Percentiles rank a stretch among this genome's conserved stretches.
These are phyloP conservation scores for Eurystomus glaucurus DNA, from an alignment of 2,797 vertebrate genomes.

Conservation along the genomic window DNA sequence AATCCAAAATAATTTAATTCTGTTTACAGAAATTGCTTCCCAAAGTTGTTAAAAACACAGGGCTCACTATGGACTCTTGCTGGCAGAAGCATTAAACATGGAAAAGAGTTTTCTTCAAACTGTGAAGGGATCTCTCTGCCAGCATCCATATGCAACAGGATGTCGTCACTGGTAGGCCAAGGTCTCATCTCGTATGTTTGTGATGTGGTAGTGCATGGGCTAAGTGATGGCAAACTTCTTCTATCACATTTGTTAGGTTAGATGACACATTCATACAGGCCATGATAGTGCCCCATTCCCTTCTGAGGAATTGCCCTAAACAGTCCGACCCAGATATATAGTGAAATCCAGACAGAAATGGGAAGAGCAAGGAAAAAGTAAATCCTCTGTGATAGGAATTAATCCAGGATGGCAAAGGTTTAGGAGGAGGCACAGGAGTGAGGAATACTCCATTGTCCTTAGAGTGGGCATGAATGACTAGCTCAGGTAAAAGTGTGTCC, in stretches of 20 bases:
- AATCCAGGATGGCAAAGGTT: neutral
- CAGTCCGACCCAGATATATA: neutral
- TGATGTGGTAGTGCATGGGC: neutral
- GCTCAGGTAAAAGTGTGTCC: neutral
- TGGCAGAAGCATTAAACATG: neutral
- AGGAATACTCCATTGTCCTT: neutral
- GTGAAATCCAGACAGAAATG: neutral
- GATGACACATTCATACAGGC: neutral
- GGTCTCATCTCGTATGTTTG: neutral
- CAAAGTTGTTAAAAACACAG: neutral
- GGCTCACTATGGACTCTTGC: accelerated
- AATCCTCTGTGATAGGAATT: neutral
- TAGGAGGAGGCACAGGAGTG: neutral
- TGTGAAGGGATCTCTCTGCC: neutral
- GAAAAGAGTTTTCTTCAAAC: neutral
- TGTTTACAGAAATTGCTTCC: neutral
- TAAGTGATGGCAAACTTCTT: neutral
- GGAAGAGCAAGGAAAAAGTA: neutral
- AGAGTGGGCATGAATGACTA: neutral
- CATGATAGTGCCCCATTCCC: neutral
- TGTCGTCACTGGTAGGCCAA: neutral
- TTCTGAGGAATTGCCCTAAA: neutral
- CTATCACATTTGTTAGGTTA: neutral
- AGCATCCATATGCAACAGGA: neutral
- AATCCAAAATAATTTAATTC: neutral